phyloP scores from a whole-genome alignment of 2,888 invertebrate genomes.

The Zonitis immaculata region DNA sequence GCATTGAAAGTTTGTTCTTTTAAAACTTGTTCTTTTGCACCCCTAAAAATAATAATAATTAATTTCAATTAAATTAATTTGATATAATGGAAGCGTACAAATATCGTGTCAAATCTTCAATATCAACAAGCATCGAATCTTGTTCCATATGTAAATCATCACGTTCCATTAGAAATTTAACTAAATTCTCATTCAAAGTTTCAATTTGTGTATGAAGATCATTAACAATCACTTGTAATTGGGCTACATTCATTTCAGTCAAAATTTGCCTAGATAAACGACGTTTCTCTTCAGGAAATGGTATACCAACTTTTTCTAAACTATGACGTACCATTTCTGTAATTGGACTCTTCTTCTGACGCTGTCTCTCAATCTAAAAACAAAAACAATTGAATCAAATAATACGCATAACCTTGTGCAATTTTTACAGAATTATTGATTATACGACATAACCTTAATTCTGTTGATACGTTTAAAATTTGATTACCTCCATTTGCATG shows the following conservation, averaged over 20 bases:
- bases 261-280: slow-evolving; percentile 79
- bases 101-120: slow-evolving; percentile 90
- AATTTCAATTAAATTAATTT: slow-evolving; percentile 3
- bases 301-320: slow-evolving; percentile 76
- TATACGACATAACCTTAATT: background rate
- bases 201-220: slow-evolving; percentile 93
- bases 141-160: slow-evolving; percentile 98
- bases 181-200: slow-evolving; percentile 83
- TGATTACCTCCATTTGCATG: slow-evolving; percentile 78
- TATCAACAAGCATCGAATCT: slow-evolving; percentile 95
- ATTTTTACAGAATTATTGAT: background rate
- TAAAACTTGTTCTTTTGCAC: slow-evolving; percentile 51
- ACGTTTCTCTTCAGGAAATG: slow-evolving; percentile 76
- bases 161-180: slow-evolving; percentile 82
- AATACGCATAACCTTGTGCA: too few relatives aligned
- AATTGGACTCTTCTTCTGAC: slow-evolving; percentile 72
- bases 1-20: slow-evolving; percentile 43
- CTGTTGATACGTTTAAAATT: background rate
- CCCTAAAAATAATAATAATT: slow-evolving; percentile 40
- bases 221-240: slow-evolving; percentile 90
- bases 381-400: slow-evolving; percentile 20
- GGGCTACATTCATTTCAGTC: slow-evolving; percentile 90
- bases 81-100: slow-evolving; percentile 58
- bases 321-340: slow-evolving; percentile 80
- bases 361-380: slow-evolving; percentile 58